Evolutionary conservation across 2,888 invertebrate species (phyloP).

Genomic region (Cancer borealis): DNA sequence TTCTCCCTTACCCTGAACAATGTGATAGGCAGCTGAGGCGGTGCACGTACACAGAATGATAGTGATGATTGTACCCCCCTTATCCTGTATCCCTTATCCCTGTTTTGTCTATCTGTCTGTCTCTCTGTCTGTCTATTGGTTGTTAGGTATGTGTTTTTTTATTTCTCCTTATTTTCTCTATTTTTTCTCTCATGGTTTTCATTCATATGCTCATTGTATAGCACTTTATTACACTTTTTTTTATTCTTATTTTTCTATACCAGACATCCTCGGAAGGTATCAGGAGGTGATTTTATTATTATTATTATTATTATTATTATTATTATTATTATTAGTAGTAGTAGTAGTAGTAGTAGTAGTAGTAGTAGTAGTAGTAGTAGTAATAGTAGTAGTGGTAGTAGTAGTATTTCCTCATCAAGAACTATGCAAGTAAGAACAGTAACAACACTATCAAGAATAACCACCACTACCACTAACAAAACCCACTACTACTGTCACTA

Average conservation of each 20-base stretch:
- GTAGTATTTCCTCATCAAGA: background rate
- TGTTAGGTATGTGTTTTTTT: background rate
- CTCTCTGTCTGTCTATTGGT: background rate
- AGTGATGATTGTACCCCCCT: background rate
- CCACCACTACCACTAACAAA: background rate
- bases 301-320: too few relatives aligned
- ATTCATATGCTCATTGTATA: background rate
- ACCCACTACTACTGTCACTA: background rate
- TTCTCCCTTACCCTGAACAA: conserved; percentile 10
- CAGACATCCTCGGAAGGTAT: background rate
- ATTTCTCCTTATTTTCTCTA: too few relatives aligned
- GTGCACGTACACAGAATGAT: background rate
- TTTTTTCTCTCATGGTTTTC: too few relatives aligned
- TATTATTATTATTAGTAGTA: too few relatives aligned
- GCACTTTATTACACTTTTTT: background rate
- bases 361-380: too few relatives aligned
- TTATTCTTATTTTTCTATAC: background rate
- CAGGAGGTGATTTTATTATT: too few relatives aligned
- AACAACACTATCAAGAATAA: background rate
- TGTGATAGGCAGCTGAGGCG: background rate
- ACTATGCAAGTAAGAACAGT: background rate
- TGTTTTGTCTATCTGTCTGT: background rate
- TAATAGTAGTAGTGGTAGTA: too few relatives aligned
- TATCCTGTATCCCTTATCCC: background rate
- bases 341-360: too few relatives aligned